Base-by-base conservation (phyloP, 2,888 invertebrate species). In the Bombylius discolor region DNA sequence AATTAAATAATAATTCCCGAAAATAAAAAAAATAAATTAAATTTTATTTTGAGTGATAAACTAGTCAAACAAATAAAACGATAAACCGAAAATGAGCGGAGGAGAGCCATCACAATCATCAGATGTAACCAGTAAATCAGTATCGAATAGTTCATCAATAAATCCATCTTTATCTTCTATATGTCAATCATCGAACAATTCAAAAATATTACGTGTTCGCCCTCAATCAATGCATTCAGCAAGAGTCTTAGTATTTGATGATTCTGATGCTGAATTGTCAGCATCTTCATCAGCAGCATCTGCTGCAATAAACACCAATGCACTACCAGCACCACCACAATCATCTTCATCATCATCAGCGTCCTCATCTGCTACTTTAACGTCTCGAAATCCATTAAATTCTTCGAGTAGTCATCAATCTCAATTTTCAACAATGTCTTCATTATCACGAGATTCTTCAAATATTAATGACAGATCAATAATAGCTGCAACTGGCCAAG, bases 241-340 rank as follows among this genome's bases (percentile, higher is more conserved):
- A 55, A 80, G 87, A 71, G 85, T 86, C 63, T 78, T 88, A 65
- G 79, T 85, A 65, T 88, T 87, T 70, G 87, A 87, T 71, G 86
- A 87, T 74, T 79, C 81, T 53, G 82, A 84, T 68, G 76, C 78
- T 57, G 81, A 82, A 33, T 46, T 33, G 14, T 11, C 36, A 33
- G 39, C 47, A 9, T 45, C 49, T 11, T 49, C 51, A 13, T 13
- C 44, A 44, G 11, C 45, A 14, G 33, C 47, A 14, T 34, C 52
- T 13, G 45, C 47, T 4, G 50, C 39, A 32, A 49, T 39, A 34
- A 8, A 51, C 11, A 44, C 46, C n/a, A 13, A 1, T n/a, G 39
- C 47, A 9, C 33, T 39, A 4, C 23, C 56, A 14, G 49, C 44
- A 5, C 45, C 49, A 8, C 58, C 56, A 51, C 11, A 52, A n/a